phyloP scores from a whole-genome alignment of 2,888 invertebrate species.

The Xestia ashworthii region DNA sequence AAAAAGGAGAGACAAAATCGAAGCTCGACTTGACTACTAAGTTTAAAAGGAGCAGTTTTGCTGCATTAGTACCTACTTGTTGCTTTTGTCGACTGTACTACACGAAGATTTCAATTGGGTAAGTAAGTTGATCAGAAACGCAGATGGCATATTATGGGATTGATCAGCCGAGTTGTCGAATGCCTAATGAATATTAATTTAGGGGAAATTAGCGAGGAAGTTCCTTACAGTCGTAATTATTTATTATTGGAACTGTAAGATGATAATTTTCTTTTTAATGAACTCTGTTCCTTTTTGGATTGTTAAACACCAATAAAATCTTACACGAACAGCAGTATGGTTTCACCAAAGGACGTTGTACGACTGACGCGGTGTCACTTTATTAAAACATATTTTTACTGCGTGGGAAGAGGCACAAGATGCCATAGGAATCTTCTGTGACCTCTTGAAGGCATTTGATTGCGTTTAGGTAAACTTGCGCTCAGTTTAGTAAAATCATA shows the following conservation, averaged over 20 bases:
- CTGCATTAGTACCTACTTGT: neutral
- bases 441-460: too few relatives aligned
- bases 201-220: neutral
- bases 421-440: too few relatives aligned
- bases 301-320: too few relatives aligned
- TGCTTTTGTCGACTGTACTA: neutral
- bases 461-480: too few relatives aligned
- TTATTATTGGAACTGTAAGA: neutral
- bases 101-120: slow-evolving; percentile 14
- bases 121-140: slow-evolving; percentile 24
- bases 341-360: too few relatives aligned
- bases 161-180: neutral
- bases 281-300: neutral
- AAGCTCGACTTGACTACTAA: neutral
- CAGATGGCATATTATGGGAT: neutral
- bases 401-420: too few relatives aligned
- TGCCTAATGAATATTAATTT: neutral
- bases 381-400: too few relatives aligned
- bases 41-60: neutral
- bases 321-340: too few relatives aligned
- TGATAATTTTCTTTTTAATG: neutral
- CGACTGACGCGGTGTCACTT: too few relatives aligned
- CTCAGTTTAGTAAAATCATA: too few relatives aligned
- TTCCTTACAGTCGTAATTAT: neutral
- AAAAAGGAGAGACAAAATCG: too few relatives aligned